Conservation (phyloP, 1,140 invertebrate genomes). For the Manduca sexta region DNA sequence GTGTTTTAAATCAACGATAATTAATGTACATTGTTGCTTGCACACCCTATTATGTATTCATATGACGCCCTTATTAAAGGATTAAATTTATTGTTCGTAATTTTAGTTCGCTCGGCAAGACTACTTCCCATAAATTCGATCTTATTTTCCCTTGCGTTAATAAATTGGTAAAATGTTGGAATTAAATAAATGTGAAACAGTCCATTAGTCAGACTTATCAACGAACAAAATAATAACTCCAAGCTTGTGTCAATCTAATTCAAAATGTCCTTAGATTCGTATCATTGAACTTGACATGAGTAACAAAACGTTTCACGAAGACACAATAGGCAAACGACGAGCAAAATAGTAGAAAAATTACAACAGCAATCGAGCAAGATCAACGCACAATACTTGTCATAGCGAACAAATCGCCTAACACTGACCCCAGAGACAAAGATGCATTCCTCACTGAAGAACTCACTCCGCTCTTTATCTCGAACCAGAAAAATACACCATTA, state of each 20-base stretch:
- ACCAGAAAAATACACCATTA: constrained; percentile 37
- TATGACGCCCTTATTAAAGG: too few relatives aligned
- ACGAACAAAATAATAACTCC: too few relatives aligned
- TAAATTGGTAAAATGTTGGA: too few relatives aligned
- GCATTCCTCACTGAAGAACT: constrained; percentile 25
- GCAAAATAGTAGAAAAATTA: neutral
- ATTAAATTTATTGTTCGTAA: too few relatives aligned
- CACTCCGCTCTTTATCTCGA: constrained; percentile 20
- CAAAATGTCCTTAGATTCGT: constrained; percentile 1
- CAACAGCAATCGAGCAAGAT: constrained; percentile 6
- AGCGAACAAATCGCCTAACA: constrained; percentile 49
- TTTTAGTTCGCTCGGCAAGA: too few relatives aligned
- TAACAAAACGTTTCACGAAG: constrained; percentile 22
- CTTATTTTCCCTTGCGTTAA: too few relatives aligned
- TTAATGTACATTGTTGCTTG: too few relatives aligned
- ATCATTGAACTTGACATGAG: constrained; percentile 27
- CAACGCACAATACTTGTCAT: constrained; percentile 42
- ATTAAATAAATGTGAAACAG: too few relatives aligned
- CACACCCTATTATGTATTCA: too few relatives aligned
- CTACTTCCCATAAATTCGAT: too few relatives aligned
- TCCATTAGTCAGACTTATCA: too few relatives aligned
- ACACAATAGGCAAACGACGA: neutral
- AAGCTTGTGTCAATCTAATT: constrained; percentile 11
- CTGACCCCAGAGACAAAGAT: constrained; percentile 34
- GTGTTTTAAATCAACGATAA: too few relatives aligned